A percentile compares a stretch with the other conserved stretches of the same genome.
Evolutionary conservation across 2,113 vertebrate species (phyloP).

Genomic region (Pampusana beccarii): DNA sequence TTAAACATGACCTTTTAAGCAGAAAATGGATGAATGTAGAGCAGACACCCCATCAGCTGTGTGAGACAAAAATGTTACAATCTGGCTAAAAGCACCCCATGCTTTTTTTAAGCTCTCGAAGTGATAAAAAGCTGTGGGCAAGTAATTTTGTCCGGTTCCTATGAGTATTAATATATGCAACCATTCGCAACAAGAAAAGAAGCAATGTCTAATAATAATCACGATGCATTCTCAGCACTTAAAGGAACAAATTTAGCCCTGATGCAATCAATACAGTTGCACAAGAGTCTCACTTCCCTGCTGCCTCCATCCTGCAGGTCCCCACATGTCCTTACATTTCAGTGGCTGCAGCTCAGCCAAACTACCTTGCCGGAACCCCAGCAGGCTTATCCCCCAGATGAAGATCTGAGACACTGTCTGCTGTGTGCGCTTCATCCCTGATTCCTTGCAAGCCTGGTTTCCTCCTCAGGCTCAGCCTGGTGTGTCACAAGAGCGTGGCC

Average conservation of each 20-base stretch:
- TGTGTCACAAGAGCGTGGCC: background rate
- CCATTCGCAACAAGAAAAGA: background rate
- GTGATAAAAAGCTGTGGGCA: background rate
- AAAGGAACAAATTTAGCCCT: background rate
- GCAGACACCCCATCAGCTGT: background rate
- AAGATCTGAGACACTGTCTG: fast-evolving
- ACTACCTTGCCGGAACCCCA: fast-evolving
- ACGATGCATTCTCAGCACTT: background rate
- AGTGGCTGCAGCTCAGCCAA: background rate
- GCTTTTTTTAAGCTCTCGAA: background rate
- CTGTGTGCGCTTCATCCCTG: background rate
- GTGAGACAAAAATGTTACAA: constrained; percentile 27
- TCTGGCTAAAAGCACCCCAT: constrained; percentile 9
- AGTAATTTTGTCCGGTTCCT: background rate
- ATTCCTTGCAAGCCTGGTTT: background rate
- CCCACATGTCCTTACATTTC: background rate
- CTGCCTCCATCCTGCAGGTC: background rate
- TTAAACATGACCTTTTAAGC: constrained; percentile 42
- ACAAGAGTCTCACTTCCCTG: background rate
- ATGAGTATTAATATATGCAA: background rate
- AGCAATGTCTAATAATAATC: constrained; percentile 32
- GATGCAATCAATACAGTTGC: background rate
- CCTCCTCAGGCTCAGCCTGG: background rate
- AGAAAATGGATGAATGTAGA: constrained; percentile 26
- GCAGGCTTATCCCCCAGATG: fast-evolving